Evolutionary conservation across 2,113 vertebrate genomes (phyloP), one percentile per base, ranked within the genome.

Genomic region (Bos indicus): DNA sequence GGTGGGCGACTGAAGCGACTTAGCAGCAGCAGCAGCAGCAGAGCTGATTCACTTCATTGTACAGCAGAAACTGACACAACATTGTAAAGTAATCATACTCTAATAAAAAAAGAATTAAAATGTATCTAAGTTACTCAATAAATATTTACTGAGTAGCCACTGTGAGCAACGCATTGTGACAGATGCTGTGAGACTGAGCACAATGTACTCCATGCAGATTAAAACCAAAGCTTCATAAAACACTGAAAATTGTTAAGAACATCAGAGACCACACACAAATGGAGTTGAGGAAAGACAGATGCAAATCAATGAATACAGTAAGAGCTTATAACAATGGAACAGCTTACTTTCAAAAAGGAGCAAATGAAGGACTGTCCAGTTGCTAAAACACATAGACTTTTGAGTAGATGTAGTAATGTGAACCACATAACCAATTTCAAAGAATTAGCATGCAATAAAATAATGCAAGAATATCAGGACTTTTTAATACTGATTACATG

Each of bases 151-250:
- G 77, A 91, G 57, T 25, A 64, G 74, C 21, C 33, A n/a, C 25
- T 90, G 51, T 78, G 62, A 74, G 17, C 28, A 46, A 91, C 4
- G 11, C 12, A 54, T 15, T 64, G 48, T 43, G 88, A 85, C 33
- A 30, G 52, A 87, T 33, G 30, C 64, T 81, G 62, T 23, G 77
- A 78, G 80, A 52, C 0, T 21, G 57, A 90, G 46, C 51, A 96
- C 46, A 25, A 46, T 30, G 57, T 67, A 60, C 6, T 82, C 25
- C 59, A 33, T 26, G 60, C 7, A 56, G 59, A 21, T 2, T 19
- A 36, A 97, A 85, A 77, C 85, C 48, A 95, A n/a, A 88, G n/a
- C 12, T 95, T 92, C 30, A n/a, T n/a, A 57, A 93, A 85, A 78
- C 21, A 57, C 8, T 40, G n/a, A 23, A 88, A 40, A 40, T 16